Conservation (phyloP, 2,797 vertebrate species). For the Sebastes variabilis region DNA sequence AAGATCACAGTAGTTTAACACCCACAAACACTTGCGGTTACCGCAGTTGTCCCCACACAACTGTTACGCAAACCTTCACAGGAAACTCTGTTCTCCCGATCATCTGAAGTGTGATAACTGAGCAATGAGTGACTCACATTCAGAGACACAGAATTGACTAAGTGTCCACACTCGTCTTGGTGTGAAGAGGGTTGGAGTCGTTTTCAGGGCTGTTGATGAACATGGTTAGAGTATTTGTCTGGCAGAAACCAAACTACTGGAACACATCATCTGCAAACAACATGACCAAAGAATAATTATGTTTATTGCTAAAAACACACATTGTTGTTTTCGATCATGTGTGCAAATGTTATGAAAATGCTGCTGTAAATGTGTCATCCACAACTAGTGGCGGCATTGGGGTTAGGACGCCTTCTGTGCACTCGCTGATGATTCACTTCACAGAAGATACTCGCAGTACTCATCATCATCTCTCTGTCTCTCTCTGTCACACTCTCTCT, state of each 20-base stretch:
- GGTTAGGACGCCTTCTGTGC: slow-evolving; percentile 47
- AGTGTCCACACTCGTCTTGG: slow-evolving; percentile 23
- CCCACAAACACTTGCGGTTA: neutral
- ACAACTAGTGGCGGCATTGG: slow-evolving; percentile 11
- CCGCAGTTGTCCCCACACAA: neutral
- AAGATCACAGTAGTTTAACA: neutral
- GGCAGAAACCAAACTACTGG: neutral
- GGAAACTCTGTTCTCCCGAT: slow-evolving; percentile 24
- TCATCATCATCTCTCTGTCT: slow-evolving; percentile 35
- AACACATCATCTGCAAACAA: slow-evolving; percentile 14
- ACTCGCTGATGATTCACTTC: slow-evolving; percentile 54
- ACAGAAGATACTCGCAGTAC: slow-evolving; percentile 20
- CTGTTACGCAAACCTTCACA: slow-evolving; percentile 22
- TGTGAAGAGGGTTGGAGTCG: slow-evolving; percentile 32
- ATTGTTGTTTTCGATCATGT: neutral
- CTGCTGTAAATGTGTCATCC: slow-evolving; percentile 42
- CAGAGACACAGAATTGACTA: slow-evolving; percentile 24
- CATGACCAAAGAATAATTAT: neutral
- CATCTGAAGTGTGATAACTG: slow-evolving; percentile 43
- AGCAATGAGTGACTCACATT: slow-evolving; percentile 38
- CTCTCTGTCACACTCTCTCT: slow-evolving; percentile 25
- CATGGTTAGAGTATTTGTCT: neutral
- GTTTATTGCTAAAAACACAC: neutral
- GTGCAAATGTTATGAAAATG: slow-evolving; percentile 1
- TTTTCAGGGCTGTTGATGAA: slow-evolving; percentile 16